Evolutionary conservation across 2,888 invertebrate genomes (phyloP).

Genomic region (Brachycybe producta): DNA sequence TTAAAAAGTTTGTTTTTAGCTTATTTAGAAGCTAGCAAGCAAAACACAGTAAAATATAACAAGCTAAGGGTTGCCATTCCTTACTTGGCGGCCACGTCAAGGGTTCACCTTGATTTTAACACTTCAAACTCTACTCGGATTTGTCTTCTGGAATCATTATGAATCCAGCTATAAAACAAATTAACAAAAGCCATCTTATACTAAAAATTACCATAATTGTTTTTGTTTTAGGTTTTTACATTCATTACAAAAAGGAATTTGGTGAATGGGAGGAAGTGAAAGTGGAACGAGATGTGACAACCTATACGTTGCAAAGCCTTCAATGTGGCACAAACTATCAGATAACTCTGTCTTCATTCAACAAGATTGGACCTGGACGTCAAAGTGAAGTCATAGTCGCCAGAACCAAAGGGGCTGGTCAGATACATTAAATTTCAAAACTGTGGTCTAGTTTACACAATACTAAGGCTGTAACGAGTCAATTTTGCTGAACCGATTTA

Average conservation of each 20-base stretch:
- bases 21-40: too few species aligned
- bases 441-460: background rate
- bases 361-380: slow-evolving; percentile 12
- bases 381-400: slow-evolving; percentile 7
- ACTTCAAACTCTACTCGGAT: too few species aligned
- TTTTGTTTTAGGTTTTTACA: slow-evolving; percentile 10
- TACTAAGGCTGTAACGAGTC: too few species aligned
- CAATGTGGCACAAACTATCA: slow-evolving; percentile 15
- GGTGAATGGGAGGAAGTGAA: slow-evolving; percentile 16
- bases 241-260: slow-evolving; percentile 14
- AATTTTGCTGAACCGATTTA: too few species aligned
- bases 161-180: too few species aligned
- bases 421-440: background rate
- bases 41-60: too few species aligned
- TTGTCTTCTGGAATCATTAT: too few species aligned
- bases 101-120: background rate
- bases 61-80: too few species aligned
- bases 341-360: slow-evolving; percentile 13
- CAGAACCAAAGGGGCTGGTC: slow-evolving; percentile 10
- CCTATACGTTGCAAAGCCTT: slow-evolving; percentile 10
- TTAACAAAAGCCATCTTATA: too few species aligned
- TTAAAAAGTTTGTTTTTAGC: too few species aligned
- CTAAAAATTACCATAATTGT: background rate
- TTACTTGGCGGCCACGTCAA: too few species aligned
- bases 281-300: background rate